phyloP scores from a whole-genome alignment of 2,113 vertebrate genomes.

The Daubentonia madagascariensis region DNA sequence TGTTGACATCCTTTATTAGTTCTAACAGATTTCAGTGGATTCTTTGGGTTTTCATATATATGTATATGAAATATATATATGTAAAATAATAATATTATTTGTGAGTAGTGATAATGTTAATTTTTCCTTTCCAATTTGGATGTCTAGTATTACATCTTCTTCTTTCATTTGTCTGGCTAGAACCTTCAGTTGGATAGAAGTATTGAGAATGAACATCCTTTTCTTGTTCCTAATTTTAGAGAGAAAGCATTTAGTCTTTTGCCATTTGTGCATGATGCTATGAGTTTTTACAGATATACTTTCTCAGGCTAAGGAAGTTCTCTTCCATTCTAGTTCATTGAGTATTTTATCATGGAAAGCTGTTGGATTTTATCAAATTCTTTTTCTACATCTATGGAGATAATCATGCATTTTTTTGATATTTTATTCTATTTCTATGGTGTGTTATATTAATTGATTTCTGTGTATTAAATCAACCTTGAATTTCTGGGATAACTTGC shows the following conservation, averaged over 20 bases:
- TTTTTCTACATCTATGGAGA: not conserved
- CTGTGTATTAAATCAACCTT: not conserved
- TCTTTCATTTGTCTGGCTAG: not conserved
- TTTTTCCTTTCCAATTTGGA: not conserved
- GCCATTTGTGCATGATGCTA: not conserved
- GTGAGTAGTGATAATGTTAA: not conserved
- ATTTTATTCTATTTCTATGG: not conserved
- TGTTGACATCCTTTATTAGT: not conserved
- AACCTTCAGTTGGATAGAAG: not conserved
- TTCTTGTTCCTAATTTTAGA: not conserved
- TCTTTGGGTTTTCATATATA: not conserved
- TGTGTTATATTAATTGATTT: not conserved
- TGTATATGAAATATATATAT: not conserved
- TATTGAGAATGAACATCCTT: not conserved
- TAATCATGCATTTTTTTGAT: not conserved
- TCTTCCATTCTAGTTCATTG: not conserved
- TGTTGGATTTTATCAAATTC: not conserved
- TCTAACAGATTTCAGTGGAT: not conserved
- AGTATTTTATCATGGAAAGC: not conserved
- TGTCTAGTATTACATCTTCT: not conserved
- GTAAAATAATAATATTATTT: not conserved
- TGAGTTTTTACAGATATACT: not conserved
- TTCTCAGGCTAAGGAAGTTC: not conserved
- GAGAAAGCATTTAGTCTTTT: not conserved
- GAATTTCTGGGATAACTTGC: not conserved